Evolutionary conservation across 2,797 vertebrate genomes (phyloP).

Genomic region (Ceyx erithaca): DNA sequence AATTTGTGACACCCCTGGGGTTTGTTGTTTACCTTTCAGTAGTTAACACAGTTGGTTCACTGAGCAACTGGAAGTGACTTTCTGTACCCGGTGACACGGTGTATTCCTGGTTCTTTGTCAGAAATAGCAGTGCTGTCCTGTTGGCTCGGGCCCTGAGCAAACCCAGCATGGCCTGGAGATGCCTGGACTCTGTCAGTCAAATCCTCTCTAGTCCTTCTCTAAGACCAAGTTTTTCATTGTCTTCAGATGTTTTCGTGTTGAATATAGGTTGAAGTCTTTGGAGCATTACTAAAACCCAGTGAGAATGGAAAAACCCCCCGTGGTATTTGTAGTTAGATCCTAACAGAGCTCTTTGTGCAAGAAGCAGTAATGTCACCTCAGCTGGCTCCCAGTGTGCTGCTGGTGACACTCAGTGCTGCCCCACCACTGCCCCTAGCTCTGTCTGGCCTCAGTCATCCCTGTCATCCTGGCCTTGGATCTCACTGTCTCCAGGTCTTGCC

Average conservation of each 20-base stretch:
- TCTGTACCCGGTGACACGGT: not conserved
- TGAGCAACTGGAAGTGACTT: not conserved
- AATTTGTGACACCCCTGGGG: not conserved
- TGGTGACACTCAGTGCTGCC: rapidly evolving
- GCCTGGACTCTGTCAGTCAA: not conserved
- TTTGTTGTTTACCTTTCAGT: not conserved
- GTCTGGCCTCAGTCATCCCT: not conserved
- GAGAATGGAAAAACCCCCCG: not conserved
- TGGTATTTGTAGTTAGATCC: not conserved
- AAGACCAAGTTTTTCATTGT: not conserved
- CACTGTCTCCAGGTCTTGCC: not conserved
- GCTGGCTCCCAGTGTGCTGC: not conserved
- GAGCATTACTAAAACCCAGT: not conserved
- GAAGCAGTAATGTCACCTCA: rapidly evolving
- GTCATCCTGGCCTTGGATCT: not conserved
- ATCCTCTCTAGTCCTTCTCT: not conserved
- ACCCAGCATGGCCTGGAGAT: not conserved
- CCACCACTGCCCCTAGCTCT: not conserved
- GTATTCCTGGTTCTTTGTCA: rapidly evolving
- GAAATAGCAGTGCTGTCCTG: rapidly evolving
- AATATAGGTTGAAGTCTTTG: not conserved
- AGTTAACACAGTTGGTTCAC: not conserved
- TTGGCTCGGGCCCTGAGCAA: not conserved
- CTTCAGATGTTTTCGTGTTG: not conserved
- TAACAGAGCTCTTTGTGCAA: rapidly evolving